Evolutionary conservation across 2,113 vertebrate genomes (phyloP).

Genomic region (Steatornis caripensis): DNA sequence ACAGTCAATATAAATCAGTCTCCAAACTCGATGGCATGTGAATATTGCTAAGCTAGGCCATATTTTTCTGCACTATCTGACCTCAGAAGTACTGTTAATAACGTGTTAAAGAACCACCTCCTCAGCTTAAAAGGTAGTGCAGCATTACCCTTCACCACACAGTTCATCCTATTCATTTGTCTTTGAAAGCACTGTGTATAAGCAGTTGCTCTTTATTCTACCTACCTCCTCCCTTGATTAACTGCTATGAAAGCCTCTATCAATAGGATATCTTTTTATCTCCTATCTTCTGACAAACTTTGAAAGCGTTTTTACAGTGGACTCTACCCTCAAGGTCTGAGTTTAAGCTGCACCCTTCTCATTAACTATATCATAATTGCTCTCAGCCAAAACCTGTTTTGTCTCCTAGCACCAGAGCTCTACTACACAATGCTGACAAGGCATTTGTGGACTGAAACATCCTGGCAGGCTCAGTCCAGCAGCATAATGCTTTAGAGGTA

Average conservation of each 20-base stretch:
- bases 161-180: neutral
- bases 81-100: neutral
- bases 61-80: neutral
- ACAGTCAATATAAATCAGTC: neutral
- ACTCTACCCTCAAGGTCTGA: constrained; percentile 51
- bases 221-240: constrained; percentile 24
- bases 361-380: constrained; percentile 14
- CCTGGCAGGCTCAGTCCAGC: neutral
- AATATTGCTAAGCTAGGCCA: neutral
- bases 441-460: neutral
- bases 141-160: neutral
- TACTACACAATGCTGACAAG: neutral
- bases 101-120: neutral
- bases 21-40: neutral
- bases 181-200: neutral
- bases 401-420: neutral
- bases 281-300: constrained; percentile 16
- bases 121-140: neutral
- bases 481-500: neutral
- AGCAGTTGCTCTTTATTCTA: neutral
- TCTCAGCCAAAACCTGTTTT: constrained; percentile 28
- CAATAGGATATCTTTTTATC: constrained; percentile 10
- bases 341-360: constrained; percentile 48
- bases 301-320: constrained; percentile 36
- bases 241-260: constrained; percentile 12